Evolutionary conservation across 2,888 invertebrate species (phyloP), one percentile per base, ranked within the genome.

Genomic region (Cosmorhoe ocellata): DNA sequence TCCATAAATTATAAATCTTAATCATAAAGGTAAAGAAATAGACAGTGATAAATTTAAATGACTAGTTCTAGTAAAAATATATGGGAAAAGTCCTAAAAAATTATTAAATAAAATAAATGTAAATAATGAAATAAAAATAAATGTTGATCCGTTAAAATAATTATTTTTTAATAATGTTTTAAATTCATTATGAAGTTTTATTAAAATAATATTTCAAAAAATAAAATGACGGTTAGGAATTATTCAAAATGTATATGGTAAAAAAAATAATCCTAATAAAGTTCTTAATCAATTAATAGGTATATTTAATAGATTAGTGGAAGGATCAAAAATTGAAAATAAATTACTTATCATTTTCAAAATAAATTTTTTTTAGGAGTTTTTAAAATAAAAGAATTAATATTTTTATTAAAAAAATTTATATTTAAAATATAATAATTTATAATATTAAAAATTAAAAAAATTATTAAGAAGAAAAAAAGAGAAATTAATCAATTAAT

Each of bases 61-160:
- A 1, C 93, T 93, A 55, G 94, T 92, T 63, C 91, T 89, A 24
- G 93, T 93, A 82, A 94, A 95, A 83, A 94, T 92, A 85, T 93
- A 94, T 0, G 94, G 93, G 1, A 94, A 92, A 85, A 95, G 71
- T 0, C 94, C 93, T 87, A 93, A 73, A 66, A 94, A 92, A 88
- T 94, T 94, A 90, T 93, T 93, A 76, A 93, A 86, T 79, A 94
- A 63, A 79, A 94, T 87, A 72, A 92, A 82, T 32, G 81, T 71
- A 77, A 93, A 93, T 76, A 93, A 67, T 1, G 90, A 82, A 65
- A 91, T 85, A 80, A 93, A 92, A 70, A 92, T 89, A 65, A 92
- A 82, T 18, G 91, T 86, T 64, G 83, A 86, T 64, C 92, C 91
- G 71, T 84, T 81, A 69, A 77, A 78, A 13, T 77, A 77, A 55